phyloP scores from a whole-genome alignment of 2,113 vertebrate species.

The Gorilla gorilla region DNA sequence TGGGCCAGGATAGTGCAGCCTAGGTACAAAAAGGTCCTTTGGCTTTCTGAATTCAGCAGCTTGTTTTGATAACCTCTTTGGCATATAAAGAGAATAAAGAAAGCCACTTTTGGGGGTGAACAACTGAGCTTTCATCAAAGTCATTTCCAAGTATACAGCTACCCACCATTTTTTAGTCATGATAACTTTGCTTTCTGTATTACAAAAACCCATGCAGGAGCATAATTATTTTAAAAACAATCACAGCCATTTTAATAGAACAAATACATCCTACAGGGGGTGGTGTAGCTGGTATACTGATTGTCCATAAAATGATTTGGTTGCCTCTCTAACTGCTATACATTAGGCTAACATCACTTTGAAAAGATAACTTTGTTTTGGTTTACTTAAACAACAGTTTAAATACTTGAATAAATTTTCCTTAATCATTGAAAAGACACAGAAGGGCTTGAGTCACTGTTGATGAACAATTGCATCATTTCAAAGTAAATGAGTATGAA shows the following conservation, averaged over 20 bases:
- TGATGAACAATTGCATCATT: constrained; percentile 77
- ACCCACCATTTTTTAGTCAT: not conserved
- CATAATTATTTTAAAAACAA: constrained; percentile 25
- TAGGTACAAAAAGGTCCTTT: not conserved
- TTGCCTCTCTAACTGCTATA: not conserved
- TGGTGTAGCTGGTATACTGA: not conserved
- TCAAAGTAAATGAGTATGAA: constrained; percentile 73
- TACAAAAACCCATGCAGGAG: not conserved
- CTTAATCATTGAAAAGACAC: constrained; percentile 64
- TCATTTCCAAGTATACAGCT: not conserved
- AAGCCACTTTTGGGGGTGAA: constrained; percentile 11
- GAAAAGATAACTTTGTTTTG: constrained; percentile 65
- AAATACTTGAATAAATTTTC: constrained; percentile 60
- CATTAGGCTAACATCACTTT: constrained; percentile 29
- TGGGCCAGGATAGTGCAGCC: not conserved
- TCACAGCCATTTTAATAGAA: not conserved
- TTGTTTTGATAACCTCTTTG: not conserved
- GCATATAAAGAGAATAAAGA: not conserved
- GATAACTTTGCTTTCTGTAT: constrained; percentile 11
- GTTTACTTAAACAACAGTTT: constrained; percentile 64
- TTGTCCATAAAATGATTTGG: not conserved
- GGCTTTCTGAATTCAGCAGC: not conserved
- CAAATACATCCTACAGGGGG: not conserved
- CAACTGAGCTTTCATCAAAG: not conserved
- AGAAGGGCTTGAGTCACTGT: constrained; percentile 75